A percentile compares a stretch with the other conserved stretches of the same genome.
Conservation (phyloP, 2,113 vertebrate genomes). For the Formicarius rufipectus region DNA sequence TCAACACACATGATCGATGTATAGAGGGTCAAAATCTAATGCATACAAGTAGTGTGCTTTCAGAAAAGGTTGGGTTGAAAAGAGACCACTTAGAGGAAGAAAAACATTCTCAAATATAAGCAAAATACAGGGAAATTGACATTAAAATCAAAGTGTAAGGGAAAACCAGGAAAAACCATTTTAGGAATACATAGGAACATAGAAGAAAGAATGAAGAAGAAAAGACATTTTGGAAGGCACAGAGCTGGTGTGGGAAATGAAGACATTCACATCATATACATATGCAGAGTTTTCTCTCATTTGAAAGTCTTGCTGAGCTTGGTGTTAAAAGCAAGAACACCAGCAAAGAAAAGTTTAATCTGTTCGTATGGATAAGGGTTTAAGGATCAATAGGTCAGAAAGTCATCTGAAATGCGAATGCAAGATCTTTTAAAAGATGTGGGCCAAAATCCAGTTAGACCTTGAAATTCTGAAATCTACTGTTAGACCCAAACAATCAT, state of each 20-base stretch:
- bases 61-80: background rate
- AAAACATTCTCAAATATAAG: background rate
- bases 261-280: background rate
- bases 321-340: background rate
- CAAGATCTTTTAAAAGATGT: background rate
- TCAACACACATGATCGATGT: background rate
- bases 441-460: background rate
- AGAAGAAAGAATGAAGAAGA: background rate
- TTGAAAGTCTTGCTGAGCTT: background rate
- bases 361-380: background rate
- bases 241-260: background rate
- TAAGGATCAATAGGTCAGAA: background rate
- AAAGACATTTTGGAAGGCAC: background rate
- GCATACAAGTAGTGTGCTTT: background rate
- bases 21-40: background rate
- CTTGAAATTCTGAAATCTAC: background rate
- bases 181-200: background rate
- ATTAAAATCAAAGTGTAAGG: background rate
- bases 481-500: background rate
- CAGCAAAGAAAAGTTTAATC: background rate
- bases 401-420: background rate
- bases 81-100: background rate
- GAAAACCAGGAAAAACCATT: background rate
- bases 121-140: background rate
- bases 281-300: background rate